Base-by-base conservation (phyloP, 1,140 invertebrate species). In the Solen grandis region DNA sequence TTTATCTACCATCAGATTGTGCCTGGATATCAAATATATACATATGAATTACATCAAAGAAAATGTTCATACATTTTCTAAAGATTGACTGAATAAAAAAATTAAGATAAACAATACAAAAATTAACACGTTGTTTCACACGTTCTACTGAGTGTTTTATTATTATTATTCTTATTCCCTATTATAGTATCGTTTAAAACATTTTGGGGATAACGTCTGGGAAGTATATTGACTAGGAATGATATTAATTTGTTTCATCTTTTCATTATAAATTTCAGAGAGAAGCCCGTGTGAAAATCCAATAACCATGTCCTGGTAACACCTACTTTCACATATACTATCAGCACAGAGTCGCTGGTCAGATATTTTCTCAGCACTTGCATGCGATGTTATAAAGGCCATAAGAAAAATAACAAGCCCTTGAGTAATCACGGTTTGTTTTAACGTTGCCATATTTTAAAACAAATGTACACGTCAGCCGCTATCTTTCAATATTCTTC, bases 391-490 rank as follows among this genome's bases (percentile, higher is more conserved):
- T 57, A 52, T n/a, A 46, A 22, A 1, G 8, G 41, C 13, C 35
- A 65, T 36, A 2, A 69, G 36, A 1, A 70, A 27, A 70, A 79
- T 33, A 2, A 50, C 41, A 14, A 62, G 36, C 60, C 36, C 22
- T 5, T 13, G 16, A 3, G 5, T 1, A 5, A 52, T 8, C 19
- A 41, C 52, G 8, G 8, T 46, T 2, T 19, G 13, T 19, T 2
- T 62, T n/a, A 41, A 16, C 2, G n/a, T 46, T 25, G 35, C 19
- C 65, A 70, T 70, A 19, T 52, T 63, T 16, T 60, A 52, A 13
- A 57, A 52, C 38, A 3, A 0, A 62, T 79, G 57, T 76, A 79
- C 77, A 79, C 77, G 77, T 79, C 77, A 70, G 66, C 77, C 50
- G 22, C 4, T 25, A n/a, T 29, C 3, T 1, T 25, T 4, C 19